A percentile compares a stretch with the other conserved stretches of the same genome.
Evolutionary conservation across 2,113 vertebrate genomes (phyloP).

Genomic region (Callopanchax toddi): DNA sequence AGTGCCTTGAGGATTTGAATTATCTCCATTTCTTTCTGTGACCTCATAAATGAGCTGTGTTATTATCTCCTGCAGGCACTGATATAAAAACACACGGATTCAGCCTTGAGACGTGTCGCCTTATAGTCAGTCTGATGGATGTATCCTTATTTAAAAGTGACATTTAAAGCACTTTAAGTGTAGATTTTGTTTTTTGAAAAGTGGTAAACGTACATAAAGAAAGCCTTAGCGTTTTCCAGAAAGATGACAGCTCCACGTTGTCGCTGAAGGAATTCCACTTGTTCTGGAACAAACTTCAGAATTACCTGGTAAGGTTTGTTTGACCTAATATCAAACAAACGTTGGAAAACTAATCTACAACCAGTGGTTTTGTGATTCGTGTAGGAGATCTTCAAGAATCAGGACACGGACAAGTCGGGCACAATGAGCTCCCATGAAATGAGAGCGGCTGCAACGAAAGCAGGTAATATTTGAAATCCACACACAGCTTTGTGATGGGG

Average conservation of each 20-base stretch:
- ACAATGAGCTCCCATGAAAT: constrained; percentile 73
- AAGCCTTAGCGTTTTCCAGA: constrained; percentile 65
- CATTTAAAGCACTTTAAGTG: not conserved
- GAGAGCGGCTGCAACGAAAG: constrained; percentile 59
- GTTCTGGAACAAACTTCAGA: constrained; percentile 79
- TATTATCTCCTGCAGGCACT: constrained; percentile 74
- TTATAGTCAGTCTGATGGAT: constrained; percentile 90
- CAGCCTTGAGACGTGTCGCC: constrained; percentile 87
- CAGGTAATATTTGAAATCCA: constrained; percentile 50
- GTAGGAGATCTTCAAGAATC: constrained; percentile 64
- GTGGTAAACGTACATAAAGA: too few relatives aligned
- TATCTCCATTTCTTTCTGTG: not conserved
- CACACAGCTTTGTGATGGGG: not conserved
- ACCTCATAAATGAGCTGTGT: not conserved
- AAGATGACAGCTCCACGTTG: constrained; percentile 73
- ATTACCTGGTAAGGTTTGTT: constrained; percentile 70
- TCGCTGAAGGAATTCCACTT: constrained; percentile 75
- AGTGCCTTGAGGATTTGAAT: constrained; percentile 43
- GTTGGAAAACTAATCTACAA: fast-evolving
- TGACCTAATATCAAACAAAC: not conserved
- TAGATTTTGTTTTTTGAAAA: constrained; percentile 1
- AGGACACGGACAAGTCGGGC: constrained; percentile 67
- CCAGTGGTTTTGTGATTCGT: not conserved
- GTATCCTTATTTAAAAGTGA: constrained; percentile 83
- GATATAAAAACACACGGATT: constrained; percentile 94